Evolutionary conservation across 2,113 vertebrate genomes (phyloP).

Genomic region (Tupaia chinensis): DNA sequence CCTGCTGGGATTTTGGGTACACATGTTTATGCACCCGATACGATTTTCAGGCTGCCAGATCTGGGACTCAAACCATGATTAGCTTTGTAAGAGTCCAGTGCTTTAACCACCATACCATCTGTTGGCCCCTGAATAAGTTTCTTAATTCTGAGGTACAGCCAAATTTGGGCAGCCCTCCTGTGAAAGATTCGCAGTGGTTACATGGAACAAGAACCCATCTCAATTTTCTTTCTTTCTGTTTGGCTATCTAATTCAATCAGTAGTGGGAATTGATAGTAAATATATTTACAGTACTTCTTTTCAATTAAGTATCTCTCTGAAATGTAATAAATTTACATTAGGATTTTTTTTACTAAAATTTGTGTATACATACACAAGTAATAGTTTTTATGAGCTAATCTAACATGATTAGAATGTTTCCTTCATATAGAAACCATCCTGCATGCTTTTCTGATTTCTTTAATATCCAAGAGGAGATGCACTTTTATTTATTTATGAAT

Average conservation of each 20-base stretch:
- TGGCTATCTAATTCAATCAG: neutral
- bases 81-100: too few species aligned
- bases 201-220: neutral
- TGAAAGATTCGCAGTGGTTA: neutral
- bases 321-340: constrained; percentile 19
- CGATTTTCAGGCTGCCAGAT: too few species aligned
- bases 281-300: neutral
- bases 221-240: neutral
- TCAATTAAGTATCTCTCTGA: constrained; percentile 36
- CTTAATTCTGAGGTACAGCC: neutral
- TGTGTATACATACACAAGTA: neutral
- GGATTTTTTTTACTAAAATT: constrained; percentile 41
- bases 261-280: neutral
- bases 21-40: too few species aligned
- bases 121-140: neutral
- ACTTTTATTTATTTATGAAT: too few species aligned
- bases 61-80: too few species aligned
- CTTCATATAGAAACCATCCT: neutral
- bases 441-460: neutral
- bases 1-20: too few species aligned
- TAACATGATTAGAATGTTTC: neutral
- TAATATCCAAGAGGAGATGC: neutral
- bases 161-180: neutral
- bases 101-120: too few species aligned
- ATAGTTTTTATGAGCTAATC: neutral